Percentiles rank a stretch among this genome's conserved stretches.
Conservation (phyloP, 2,888 invertebrate species). For the Saturnia japonica region DNA sequence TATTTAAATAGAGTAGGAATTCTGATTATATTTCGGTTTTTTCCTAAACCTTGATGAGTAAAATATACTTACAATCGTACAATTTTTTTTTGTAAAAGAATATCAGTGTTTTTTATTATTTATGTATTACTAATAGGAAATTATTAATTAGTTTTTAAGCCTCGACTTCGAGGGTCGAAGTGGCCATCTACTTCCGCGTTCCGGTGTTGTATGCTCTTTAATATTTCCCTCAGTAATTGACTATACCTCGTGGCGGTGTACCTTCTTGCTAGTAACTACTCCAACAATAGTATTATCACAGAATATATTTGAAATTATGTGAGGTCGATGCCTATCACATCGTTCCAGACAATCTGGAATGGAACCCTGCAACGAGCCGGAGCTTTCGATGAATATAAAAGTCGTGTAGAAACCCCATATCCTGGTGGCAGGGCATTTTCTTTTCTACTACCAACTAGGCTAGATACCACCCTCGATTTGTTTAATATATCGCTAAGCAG, state of each 20-base stretch:
- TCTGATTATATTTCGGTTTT: slow-evolving; percentile 14
- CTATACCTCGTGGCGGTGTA: background rate
- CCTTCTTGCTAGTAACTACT: background rate
- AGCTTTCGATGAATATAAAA: too few species aligned
- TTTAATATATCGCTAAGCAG: too few species aligned
- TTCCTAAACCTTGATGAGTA: slow-evolving; percentile 18
- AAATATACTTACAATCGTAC: background rate
- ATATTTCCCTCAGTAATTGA: background rate
- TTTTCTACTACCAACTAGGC: too few species aligned
- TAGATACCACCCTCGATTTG: too few species aligned
- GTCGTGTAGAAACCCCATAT: too few species aligned
- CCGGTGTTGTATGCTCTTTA: background rate
- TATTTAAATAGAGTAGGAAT: slow-evolving; percentile 34
- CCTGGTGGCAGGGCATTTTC: too few species aligned
- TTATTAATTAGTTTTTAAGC: background rate
- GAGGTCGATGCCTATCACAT: too few species aligned
- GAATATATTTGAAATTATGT: too few species aligned
- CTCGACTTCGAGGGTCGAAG: background rate
- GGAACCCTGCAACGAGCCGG: too few species aligned
- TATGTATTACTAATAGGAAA: slow-evolving; percentile 1
- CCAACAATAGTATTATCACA: background rate
- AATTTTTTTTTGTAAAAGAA: background rate
- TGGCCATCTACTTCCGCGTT: background rate
- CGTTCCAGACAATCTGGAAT: too few species aligned
- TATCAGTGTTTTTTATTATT: too few species aligned